Evolutionary conservation across 2,797 vertebrate genomes (phyloP), one percentile per base, ranked within the genome.

Genomic region (Sylvia borin): DNA sequence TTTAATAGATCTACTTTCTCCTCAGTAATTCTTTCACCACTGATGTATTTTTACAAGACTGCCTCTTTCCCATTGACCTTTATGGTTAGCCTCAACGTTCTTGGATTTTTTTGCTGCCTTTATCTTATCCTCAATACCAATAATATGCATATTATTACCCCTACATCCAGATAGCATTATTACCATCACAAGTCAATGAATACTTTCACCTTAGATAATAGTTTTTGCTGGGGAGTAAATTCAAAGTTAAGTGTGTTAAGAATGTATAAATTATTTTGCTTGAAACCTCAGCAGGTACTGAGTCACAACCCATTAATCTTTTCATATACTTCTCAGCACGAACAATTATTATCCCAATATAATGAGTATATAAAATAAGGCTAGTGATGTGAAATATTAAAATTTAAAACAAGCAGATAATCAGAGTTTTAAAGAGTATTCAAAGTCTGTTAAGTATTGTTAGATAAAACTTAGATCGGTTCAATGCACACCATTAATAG

Each of bases 161-260:
- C 16, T 61, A 92, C 88, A 93, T 85, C 29, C 38, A 92, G 66
- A 88, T 61, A 93, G 16, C 47, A 78, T 94, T 94, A 88, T 91
- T 92, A 55, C 15, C 45, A 88, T 87, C 88, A 73, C 51, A 78
- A 97, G 93, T 86, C 83, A 96, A 80, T 95, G 92, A 91, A 92
- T 77, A 34, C 13, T 92, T 97, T 96, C 96, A 94, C 94, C 82
- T 95, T 92, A 85, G 80, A 86, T 94, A 94, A 94, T 92, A 85
- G 88, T 77, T 95, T 94, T 93, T 95, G 20, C 75, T 96, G 50
- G 54, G 65, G 92, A 96, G 60, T 96, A 96, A 97, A 95, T 94
- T 90, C 68, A 88, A 93, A 96, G 80, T 82, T 90, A 96, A 94
- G 68, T 92, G 47, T 79, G 88, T 93, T 96, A 91, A 77, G 90